Evolutionary conservation across 2,113 vertebrate species (phyloP).

Genomic region (Acrocephalus kingi): DNA sequence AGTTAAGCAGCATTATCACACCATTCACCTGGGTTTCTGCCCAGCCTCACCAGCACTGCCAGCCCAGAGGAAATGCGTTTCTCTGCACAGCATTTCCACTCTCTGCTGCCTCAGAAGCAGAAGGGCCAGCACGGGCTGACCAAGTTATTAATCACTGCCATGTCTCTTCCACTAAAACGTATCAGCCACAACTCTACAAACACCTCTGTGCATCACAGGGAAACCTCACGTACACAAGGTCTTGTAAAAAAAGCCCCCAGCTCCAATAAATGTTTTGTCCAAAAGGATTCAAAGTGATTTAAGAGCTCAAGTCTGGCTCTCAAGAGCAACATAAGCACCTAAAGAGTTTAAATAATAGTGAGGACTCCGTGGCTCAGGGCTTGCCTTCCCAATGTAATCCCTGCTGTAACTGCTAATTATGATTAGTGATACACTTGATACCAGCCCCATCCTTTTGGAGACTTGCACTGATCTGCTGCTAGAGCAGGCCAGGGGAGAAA

Average conservation of each 20-base stretch:
- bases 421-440: neutral
- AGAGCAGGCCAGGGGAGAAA: neutral
- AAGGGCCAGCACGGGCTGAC: neutral
- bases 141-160: slow-evolving; percentile 49
- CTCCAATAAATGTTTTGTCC: slow-evolving; percentile 13
- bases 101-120: neutral
- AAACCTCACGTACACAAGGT: neutral
- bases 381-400: neutral
- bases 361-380: neutral
- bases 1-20: neutral
- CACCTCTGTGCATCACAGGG: neutral
- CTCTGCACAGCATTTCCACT: neutral
- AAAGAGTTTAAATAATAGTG: slow-evolving; percentile 29
- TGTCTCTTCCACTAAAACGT: neutral
- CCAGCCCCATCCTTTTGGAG: neutral
- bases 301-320: slow-evolving; percentile 38
- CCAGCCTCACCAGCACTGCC: neutral
- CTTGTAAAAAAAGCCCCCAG: slow-evolving; percentile 23
- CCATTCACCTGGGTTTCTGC: fast-evolving
- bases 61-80: neutral
- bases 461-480: neutral
- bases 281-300: slow-evolving; percentile 44
- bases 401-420: neutral
- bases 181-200: neutral
- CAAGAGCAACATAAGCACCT: slow-evolving; percentile 26